Conservation (phyloP, 2,113 vertebrate genomes). For the Lagopus muta region DNA sequence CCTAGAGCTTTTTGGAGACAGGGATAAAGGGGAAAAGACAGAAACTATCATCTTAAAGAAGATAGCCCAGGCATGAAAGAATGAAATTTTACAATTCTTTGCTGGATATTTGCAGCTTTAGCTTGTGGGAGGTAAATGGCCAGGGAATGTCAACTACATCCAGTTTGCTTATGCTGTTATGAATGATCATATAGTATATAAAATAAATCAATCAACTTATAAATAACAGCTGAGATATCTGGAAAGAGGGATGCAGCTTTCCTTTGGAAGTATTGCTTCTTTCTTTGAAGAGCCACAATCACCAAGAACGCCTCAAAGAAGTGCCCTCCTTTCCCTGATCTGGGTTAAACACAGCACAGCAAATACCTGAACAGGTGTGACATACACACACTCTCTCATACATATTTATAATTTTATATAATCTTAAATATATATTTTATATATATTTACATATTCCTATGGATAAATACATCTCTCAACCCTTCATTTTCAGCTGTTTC, state of each 20-base stretch:
- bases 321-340: no score
- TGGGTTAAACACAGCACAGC: no score
- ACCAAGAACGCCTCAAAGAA: no score
- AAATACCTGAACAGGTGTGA: no score
- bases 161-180: no score
- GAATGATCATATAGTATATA: no score
- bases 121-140: background rate
- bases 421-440: background rate
- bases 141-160: background rate
- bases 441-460: background rate
- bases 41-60: background rate
- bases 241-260: no score
- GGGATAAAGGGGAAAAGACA: background rate
- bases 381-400: no score
- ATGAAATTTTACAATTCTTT: background rate
- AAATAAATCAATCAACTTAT: no score
- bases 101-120: background rate
- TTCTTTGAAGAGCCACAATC: no score
- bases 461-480: background rate
- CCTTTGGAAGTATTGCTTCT: no score
- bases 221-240: no score
- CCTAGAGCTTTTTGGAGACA: background rate
- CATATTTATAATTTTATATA: background rate
- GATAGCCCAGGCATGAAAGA: background rate
- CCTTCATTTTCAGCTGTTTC: background rate